Base-by-base conservation (phyloP, 2,113 vertebrate genomes). In the Saimiri boliviensis region DNA sequence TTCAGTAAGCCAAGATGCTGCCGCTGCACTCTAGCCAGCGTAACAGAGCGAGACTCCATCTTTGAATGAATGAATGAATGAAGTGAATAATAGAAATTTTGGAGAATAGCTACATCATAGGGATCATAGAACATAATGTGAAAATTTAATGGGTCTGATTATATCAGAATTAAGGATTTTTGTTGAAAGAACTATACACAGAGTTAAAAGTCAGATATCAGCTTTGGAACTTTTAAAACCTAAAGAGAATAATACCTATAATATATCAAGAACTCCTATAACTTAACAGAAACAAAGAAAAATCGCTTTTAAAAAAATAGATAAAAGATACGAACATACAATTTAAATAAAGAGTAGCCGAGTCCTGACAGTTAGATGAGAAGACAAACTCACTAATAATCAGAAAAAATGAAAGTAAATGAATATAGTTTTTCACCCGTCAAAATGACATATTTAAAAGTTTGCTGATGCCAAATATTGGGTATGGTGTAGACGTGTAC, bases 141-240 rank as follows among this genome's bases (percentile, higher is more conserved):
- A 49, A 90, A 58, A 92, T 76, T 92, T 82, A 68, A 12, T 93
- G 47, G 23, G 37, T 96, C 85, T 68, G 32, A 71, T 90, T 63
- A 49, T 14, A 77, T 89, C 30, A 70, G 76, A 93, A 66, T 79
- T 92, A 63, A 63, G 11, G 27, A 63, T 92, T 85, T 94, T 42
- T 92, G 5, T 77, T 89, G 71, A 56, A 87, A 66, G 32, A 63
- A 32, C 37, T 42, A 30, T 58, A 89, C 32, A 63, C 32, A 58
- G 42, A 68, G 9, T 92, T 74, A 89, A 73, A 80, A 40, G 56
- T 94, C 47, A 97, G 12, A 84, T 66, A 60, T 71, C 35, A 76
- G 83, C n/a, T 93, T 91, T 95, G 63, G 63, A 84, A 86, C 47
- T 79, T 94, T 58, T 93, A 79, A 77, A 96, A 76, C 54, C 32